These are phyloP conservation scores for Tachina fera DNA, from an alignment of 2,888 invertebrate genomes.

Conservation along the genomic window DNA sequence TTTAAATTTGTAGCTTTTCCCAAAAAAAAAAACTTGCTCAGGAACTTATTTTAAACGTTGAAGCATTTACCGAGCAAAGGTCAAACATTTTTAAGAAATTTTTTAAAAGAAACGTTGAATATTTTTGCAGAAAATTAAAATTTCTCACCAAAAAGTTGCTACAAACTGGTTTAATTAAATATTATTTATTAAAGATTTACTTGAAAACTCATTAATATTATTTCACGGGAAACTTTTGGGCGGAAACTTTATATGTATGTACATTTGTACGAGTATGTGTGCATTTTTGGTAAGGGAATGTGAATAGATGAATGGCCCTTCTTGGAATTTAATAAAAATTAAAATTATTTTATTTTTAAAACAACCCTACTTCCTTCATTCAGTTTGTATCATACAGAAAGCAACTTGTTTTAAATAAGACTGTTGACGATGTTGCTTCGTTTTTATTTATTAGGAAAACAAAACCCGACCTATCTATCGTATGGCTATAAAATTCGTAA, in stretches of 20 bases:
- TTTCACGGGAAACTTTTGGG: too few species aligned
- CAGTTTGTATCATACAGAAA: too few species aligned
- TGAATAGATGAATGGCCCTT: neutral
- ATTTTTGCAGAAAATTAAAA: neutral
- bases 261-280: too few species aligned
- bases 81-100: neutral
- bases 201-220: too few species aligned
- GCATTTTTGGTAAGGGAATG: too few species aligned
- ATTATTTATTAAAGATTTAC: too few species aligned
- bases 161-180: too few species aligned
- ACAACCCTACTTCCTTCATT: neutral
- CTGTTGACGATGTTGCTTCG: neutral
- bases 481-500: neutral
- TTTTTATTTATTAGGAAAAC: neutral
- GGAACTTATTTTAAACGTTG: neutral
- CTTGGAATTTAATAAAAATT: neutral
- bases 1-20: neutral
- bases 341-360: conserved; percentile 3
- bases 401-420: neutral
- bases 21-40: neutral
- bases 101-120: neutral
- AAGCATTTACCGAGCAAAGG: neutral
- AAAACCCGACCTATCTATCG: too few species aligned
- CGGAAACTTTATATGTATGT: too few species aligned
- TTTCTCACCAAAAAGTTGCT: neutral